Conservation (phyloP, 2,888 invertebrate genomes). For the Tachina lurida region DNA sequence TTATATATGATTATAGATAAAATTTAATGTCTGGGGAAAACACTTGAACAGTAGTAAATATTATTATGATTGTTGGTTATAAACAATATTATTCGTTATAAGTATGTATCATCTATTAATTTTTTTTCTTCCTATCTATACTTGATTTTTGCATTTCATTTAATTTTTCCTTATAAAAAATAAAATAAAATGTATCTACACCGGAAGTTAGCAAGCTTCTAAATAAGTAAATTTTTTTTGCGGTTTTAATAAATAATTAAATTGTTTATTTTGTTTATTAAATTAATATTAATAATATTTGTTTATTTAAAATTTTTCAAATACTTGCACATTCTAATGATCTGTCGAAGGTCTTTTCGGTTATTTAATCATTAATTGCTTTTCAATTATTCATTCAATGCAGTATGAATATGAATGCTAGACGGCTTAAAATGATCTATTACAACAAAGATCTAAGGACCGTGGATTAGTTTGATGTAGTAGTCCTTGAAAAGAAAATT, state of each 20-base stretch:
- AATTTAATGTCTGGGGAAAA: constrained; percentile 11
- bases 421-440: constrained; percentile 3
- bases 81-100: background rate
- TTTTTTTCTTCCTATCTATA: background rate
- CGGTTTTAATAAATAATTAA: constrained; percentile 37
- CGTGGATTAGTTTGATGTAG: background rate
- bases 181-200: background rate
- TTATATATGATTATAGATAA: constrained; percentile 3
- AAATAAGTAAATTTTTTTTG: constrained; percentile 14
- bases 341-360: constrained; percentile 29
- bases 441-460: background rate
- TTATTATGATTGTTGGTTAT: background rate
- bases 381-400: constrained; percentile 15
- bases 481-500: no score
- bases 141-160: constrained; percentile 13
- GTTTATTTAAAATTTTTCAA: constrained; percentile 25
- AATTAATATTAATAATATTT: constrained; percentile 9
- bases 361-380: constrained; percentile 9
- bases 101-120: background rate
- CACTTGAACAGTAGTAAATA: constrained; percentile 4
- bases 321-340: constrained; percentile 27
- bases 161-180: background rate
- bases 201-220: constrained; percentile 29
- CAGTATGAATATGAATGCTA: background rate
- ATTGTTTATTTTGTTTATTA: constrained; percentile 21